phyloP scores from a whole-genome alignment of 2,797 vertebrate genomes.

The Coregonus ussuriensis region DNA sequence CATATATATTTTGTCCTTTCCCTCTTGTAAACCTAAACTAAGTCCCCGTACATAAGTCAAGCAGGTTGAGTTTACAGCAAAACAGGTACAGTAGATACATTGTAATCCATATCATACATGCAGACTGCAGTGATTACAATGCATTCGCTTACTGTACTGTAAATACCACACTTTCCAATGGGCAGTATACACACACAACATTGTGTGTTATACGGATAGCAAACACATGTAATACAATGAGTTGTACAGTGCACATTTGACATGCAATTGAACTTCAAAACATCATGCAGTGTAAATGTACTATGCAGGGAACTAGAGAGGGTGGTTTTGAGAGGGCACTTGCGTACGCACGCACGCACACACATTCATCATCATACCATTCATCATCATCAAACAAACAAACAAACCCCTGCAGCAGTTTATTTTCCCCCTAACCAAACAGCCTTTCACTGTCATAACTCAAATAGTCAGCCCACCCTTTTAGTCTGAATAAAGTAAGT shows the following conservation, averaged over 20 bases:
- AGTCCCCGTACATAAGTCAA: background rate
- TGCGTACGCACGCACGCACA: background rate
- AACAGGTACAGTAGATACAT: background rate
- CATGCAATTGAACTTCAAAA: slow-evolving; percentile 31
- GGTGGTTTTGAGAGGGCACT: background rate
- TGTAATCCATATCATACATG: slow-evolving; percentile 40
- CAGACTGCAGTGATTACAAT: slow-evolving; percentile 34
- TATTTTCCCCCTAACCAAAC: background rate
- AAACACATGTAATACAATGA: slow-evolving; percentile 9
- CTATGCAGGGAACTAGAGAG: background rate
- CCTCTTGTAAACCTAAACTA: background rate
- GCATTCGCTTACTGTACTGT: background rate
- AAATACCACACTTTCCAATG: background rate
- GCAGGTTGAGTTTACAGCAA: background rate
- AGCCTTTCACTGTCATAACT: background rate
- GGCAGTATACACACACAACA: background rate
- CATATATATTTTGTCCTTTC: too few relatives aligned
- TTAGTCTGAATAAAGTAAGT: background rate
- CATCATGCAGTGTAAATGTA: background rate
- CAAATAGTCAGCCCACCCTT: background rate
- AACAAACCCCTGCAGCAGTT: background rate
- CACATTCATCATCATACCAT: background rate
- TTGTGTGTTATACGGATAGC: slow-evolving; percentile 12
- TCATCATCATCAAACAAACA: background rate
- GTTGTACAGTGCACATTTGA: slow-evolving; percentile 1